Evolutionary conservation across 2,888 invertebrate genomes (phyloP).

Genomic region (Hipparchia sbordonii): DNA sequence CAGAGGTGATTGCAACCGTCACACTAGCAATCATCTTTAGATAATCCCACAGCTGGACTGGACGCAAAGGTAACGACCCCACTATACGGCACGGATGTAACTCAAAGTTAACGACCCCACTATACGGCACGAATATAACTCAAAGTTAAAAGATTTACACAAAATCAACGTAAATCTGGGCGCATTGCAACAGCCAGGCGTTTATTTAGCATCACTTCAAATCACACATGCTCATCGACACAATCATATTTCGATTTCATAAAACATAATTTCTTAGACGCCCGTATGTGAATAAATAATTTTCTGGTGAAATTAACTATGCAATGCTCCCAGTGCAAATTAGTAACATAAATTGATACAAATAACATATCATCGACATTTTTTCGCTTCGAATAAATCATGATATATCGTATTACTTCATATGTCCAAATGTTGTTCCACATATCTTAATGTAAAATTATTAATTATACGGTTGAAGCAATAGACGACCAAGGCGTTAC

Average conservation of each 20-base stretch:
- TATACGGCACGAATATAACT: too few species aligned
- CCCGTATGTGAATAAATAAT: background rate
- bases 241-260: background rate
- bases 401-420: conserved; percentile 54
- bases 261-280: background rate
- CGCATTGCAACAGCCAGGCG: conserved; percentile 1
- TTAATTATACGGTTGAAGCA: conserved; percentile 19
- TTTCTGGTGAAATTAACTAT: background rate
- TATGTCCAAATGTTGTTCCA: conserved; percentile 51
- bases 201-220: background rate
- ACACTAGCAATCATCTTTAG: too few species aligned
- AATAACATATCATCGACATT: conserved; percentile 78
- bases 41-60: too few species aligned
- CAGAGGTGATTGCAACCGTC: too few species aligned
- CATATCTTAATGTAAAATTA: conserved; percentile 44
- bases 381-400: conserved; percentile 71
- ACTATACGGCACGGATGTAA: too few species aligned
- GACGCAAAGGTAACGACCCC: too few species aligned
- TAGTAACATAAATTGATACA: conserved; percentile 25
- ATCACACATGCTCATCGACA: background rate
- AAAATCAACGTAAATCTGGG: conserved; percentile 26
- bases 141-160: conserved; percentile 12
- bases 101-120: too few species aligned
- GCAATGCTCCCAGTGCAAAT: conserved; percentile 15
- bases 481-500: background rate